Percentiles rank a stretch among this genome's conserved stretches.
These are phyloP conservation scores for Trachemys scripta DNA, from an alignment of 2,113 vertebrate species.

Conservation along the genomic window DNA sequence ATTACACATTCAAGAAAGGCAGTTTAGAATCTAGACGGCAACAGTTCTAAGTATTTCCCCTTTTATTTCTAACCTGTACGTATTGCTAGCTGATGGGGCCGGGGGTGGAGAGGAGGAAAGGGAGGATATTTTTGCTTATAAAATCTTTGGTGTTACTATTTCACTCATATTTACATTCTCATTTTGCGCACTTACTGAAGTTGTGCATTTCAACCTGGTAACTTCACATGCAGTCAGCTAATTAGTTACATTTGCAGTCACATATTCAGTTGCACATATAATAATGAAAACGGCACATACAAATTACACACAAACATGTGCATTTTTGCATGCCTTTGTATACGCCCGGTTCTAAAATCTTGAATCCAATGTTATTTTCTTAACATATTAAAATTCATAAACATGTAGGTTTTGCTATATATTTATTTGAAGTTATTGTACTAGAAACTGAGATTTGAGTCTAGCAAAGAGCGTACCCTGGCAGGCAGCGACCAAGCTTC, in stretches of 20 bases:
- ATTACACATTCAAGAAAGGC: background rate
- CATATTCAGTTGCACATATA: background rate
- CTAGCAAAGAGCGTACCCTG: no score
- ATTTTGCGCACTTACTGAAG: background rate
- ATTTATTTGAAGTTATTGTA: background rate
- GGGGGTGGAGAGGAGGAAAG: accelerated
- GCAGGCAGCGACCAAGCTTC: background rate
- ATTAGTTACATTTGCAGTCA: background rate
- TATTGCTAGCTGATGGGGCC: background rate
- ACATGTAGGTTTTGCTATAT: background rate
- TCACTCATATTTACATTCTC: background rate
- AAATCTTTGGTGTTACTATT: background rate
- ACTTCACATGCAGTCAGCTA: background rate
- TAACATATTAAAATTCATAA: background rate
- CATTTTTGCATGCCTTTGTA: background rate
- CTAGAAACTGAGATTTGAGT: background rate
- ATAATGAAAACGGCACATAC: background rate
- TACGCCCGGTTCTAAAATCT: background rate
- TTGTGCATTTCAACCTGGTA: background rate
- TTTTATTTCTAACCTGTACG: background rate
- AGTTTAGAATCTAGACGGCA: background rate
- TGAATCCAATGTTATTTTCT: background rate
- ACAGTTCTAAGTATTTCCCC: background rate
- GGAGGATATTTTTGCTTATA: background rate
- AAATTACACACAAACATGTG: background rate